Conservation (phyloP, 2,113 vertebrate species). For the Otis tarda region DNA sequence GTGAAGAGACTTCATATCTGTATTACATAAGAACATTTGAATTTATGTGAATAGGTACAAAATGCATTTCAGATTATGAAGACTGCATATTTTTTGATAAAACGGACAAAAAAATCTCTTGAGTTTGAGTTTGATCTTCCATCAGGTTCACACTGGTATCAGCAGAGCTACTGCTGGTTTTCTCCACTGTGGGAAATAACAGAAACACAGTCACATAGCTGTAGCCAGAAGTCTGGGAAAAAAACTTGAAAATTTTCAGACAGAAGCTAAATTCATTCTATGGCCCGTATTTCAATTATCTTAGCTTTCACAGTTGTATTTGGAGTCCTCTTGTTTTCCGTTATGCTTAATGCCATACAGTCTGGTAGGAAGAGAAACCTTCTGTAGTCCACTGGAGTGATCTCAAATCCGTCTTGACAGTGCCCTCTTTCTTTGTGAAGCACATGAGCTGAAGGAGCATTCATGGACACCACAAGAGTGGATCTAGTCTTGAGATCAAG, state of each 20-base stretch:
- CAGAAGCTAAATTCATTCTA: slow-evolving; percentile 13
- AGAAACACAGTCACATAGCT: not conserved
- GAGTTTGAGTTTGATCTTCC: not conserved
- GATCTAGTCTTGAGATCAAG: not conserved
- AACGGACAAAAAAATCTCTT: not conserved
- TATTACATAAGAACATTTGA: slow-evolving; percentile 2
- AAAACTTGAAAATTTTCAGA: not conserved
- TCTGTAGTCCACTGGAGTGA: not conserved
- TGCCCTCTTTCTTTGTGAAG: not conserved
- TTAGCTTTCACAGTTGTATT: not conserved
- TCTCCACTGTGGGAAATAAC: not conserved
- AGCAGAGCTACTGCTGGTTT: not conserved
- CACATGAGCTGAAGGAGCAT: not conserved
- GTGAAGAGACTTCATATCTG: slow-evolving; percentile 14
- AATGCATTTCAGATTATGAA: not conserved
- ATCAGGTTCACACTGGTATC: not conserved
- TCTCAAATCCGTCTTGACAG: not conserved
- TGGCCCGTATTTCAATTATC: not conserved
- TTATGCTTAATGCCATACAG: not conserved
- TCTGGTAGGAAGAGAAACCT: not conserved
- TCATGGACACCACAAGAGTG: not conserved
- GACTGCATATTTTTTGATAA: not conserved
- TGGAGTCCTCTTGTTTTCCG: not conserved
- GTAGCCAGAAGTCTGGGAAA: not conserved
- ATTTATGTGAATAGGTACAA: slow-evolving; percentile 2